phyloP scores from a whole-genome alignment of 1,140 invertebrate genomes.

The Drosophila trapezifrons region DNA sequence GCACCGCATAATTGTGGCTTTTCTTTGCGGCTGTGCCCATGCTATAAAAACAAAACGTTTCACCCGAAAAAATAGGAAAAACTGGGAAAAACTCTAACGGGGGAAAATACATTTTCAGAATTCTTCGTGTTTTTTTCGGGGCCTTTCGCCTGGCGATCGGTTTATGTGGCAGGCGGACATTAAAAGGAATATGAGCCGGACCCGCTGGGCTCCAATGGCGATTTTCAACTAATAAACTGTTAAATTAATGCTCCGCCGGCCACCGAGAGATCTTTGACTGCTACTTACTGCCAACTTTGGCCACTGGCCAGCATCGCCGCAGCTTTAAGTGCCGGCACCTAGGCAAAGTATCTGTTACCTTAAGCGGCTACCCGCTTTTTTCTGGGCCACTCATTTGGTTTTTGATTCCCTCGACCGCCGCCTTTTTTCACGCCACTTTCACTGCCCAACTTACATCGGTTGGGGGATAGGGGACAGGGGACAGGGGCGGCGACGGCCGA shows the following conservation, averaged over 20 bases:
- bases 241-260: slow-evolving; percentile 58
- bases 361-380: slow-evolving; percentile 30
- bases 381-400: slow-evolving; percentile 59
- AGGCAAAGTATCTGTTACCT: slow-evolving; percentile 41
- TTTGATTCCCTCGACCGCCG: slow-evolving; percentile 38
- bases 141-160: slow-evolving; percentile 58
- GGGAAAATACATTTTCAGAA: slow-evolving; percentile 56
- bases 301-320: slow-evolving; percentile 27
- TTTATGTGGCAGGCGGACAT: slow-evolving; percentile 54
- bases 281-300: slow-evolving; percentile 50
- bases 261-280: slow-evolving; percentile 34
- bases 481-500: neutral
- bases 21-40: slow-evolving; percentile 16
- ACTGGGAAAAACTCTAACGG: slow-evolving; percentile 6
- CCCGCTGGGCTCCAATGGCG: neutral
- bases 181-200: slow-evolving; percentile 55
- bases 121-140: slow-evolving; percentile 44
- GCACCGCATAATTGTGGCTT: slow-evolving; percentile 60
- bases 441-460: slow-evolving; percentile 37
- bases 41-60: slow-evolving; percentile 42
- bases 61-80: slow-evolving; percentile 36
- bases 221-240: slow-evolving; percentile 72
- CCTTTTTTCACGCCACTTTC: slow-evolving; percentile 66
- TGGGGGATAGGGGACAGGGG: neutral
- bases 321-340: slow-evolving; percentile 36